phyloP scores from a whole-genome alignment of 2,888 invertebrate species.

The Epinotia brunnichana region DNA sequence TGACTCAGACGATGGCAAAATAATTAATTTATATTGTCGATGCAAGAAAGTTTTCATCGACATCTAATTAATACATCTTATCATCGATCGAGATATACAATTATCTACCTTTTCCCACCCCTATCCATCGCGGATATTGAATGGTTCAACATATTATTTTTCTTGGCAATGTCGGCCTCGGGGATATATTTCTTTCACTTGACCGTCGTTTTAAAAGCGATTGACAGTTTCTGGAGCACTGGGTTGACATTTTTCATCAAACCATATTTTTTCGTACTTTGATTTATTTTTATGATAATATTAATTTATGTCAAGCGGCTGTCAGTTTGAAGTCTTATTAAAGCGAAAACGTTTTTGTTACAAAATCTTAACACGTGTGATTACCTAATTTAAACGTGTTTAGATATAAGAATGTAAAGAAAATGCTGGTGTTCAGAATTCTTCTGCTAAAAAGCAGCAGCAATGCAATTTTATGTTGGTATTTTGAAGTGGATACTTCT shows the following conservation, averaged over 20 bases:
- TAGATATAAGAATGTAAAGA: too few relatives aligned
- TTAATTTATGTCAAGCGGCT: not conserved
- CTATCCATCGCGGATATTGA: constrained; percentile 24
- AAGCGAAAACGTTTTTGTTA: too few relatives aligned
- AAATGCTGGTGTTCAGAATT: too few relatives aligned
- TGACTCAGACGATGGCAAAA: too few relatives aligned
- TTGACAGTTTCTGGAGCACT: constrained; percentile 22
- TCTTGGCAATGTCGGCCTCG: not conserved
- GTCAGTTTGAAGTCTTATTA: too few relatives aligned
- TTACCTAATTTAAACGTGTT: too few relatives aligned
- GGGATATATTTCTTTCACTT: constrained; percentile 23
- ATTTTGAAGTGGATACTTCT: too few relatives aligned
- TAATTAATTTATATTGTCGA: too few relatives aligned
- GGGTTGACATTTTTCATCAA: constrained; percentile 3
- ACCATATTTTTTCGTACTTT: not conserved
- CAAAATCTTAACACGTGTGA: too few relatives aligned
- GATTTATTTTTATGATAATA: not conserved
- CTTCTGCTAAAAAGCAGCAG: too few relatives aligned
- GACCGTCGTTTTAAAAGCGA: constrained; percentile 29
- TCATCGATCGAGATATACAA: too few relatives aligned
- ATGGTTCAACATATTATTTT: constrained; percentile 39
- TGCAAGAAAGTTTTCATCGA: not conserved
- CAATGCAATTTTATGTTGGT: too few relatives aligned
- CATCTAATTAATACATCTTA: not conserved
- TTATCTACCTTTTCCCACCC: constrained; percentile 2